A percentile compares a stretch with the other conserved stretches of the same genome.
Evolutionary conservation across 2,888 invertebrate genomes (phyloP).

Genomic region (Scaptomyza tumidula): DNA sequence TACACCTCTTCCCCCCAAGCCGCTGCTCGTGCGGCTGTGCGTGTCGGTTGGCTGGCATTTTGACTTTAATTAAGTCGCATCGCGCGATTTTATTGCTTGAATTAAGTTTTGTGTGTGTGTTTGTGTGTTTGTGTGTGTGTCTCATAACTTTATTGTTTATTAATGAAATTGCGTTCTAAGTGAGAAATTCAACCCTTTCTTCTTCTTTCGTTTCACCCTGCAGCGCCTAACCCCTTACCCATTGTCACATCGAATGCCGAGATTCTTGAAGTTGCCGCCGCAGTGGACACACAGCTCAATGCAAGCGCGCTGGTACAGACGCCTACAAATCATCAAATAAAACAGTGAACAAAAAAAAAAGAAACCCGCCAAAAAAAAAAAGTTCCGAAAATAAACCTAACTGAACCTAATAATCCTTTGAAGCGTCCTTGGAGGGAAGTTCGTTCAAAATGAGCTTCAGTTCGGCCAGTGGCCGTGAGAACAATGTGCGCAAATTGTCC

Average conservation of each 20-base stretch:
- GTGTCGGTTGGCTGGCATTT: conserved; percentile 47
- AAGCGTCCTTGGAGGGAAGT: not conserved
- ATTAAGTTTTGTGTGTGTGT: conserved; percentile 34
- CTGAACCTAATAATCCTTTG: conserved; percentile 9
- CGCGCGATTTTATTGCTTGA: conserved; percentile 65
- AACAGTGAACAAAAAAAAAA: not conserved
- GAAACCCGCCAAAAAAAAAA: not conserved
- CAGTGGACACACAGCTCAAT: conserved; percentile 64
- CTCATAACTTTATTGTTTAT: conserved; percentile 46
- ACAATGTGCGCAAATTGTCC: conserved; percentile 89
- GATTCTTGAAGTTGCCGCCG: conserved; percentile 72
- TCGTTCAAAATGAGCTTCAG: conserved; percentile 78
- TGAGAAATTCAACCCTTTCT: conserved; percentile 5
- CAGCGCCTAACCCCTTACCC: conserved; percentile 3
- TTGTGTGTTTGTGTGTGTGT: conserved; percentile 10
- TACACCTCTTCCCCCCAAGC: not conserved
- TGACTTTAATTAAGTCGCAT: conserved; percentile 79
- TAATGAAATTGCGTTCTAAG: conserved; percentile 66
- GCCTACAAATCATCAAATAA: conserved; percentile 70
- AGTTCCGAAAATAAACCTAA: too few species aligned
- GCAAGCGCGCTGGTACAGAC: conserved; percentile 53
- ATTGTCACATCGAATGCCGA: conserved; percentile 77
- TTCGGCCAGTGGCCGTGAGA: conserved; percentile 84
- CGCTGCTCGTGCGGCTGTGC: conserved; percentile 45
- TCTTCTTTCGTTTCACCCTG: not conserved